Conservation (phyloP, 1,140 invertebrate species). For the Pollicipes pollicipes region DNA sequence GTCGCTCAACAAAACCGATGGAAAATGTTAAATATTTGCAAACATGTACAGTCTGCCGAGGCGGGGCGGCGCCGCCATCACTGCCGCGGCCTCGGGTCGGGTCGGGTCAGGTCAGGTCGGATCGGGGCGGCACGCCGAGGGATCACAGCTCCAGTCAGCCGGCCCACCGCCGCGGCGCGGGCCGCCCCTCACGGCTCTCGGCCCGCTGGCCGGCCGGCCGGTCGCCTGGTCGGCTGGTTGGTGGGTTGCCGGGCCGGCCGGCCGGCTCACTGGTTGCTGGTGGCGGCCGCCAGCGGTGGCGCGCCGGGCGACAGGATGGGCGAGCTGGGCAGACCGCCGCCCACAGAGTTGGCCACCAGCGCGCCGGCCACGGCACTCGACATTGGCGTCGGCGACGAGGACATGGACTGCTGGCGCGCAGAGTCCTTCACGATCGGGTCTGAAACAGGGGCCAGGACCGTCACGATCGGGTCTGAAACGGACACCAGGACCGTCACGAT, state of each 20-base stretch:
- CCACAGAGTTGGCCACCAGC: neutral
- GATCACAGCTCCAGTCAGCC: no score
- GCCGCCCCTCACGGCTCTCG: no score
- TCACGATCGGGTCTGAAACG: neutral
- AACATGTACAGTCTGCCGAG: neutral
- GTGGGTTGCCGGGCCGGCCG: no score
- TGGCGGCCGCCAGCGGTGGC: neutral
- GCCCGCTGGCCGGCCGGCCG: no score
- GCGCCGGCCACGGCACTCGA: neutral
- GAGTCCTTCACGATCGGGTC: neutral
- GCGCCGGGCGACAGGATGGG: neutral
- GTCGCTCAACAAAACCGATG: neutral
- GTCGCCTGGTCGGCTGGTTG: no score
- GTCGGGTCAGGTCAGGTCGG: neutral
- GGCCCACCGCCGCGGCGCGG: no score
- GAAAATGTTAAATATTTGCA: slow-evolving; percentile 2
- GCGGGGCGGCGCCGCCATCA: neutral
- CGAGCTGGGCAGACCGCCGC: neutral
- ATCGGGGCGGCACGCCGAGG: neutral
- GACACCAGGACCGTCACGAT: no score
- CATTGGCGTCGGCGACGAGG: neutral
- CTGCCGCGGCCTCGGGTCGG: neutral
- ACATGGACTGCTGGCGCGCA: neutral
- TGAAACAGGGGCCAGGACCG: no score
- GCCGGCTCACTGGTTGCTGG: neutral